Base-by-base conservation (phyloP, 2,797 vertebrate species). In the Chaunax sp. region DNA sequence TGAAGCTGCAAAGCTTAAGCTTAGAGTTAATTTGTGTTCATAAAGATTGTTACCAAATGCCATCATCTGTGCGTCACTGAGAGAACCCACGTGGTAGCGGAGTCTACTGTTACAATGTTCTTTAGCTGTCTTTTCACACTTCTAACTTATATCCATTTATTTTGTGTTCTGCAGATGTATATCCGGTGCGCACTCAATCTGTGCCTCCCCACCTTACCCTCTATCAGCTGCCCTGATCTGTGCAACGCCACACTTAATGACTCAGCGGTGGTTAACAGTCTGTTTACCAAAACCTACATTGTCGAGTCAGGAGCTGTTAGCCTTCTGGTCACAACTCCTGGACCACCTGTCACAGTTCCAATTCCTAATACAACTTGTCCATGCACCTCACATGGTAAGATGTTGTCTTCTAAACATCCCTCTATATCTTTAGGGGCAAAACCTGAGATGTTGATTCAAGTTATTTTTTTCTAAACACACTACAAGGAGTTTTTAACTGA, bases 151-250 rank as follows among this genome's bases (percentile, higher is more conserved):
- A 16, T 30, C 2, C 44, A 6, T 28, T 55, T 20, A 1, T 19
- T 55, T 51, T 47, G 9, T 83, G 22, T 35, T 65, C n/a, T 79
- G 20, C 81, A 93, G 92, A 81, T 93, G 82, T 92, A 78, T 19
- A 6, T 92, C 38, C 22, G 63, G 75, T 93, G 92, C 57, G 59
- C 45, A 4, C 75, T 93, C 7, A 82, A 87, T 35, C 79, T 94
- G 28, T 94, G 93, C 74, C 69, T 93, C 10, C 0, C 89, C 68
- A 86, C 76, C 14, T 13, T 50, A 23, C 70, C 85, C 13, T 87
- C 90, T 3, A 12, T 50, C 2, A 73, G 3, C 3, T 94, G 93
- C 45, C 84, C 89, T 0, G 35, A 79, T 1, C 56, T 79, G 23
- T 94, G 93, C 19, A 7, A 6, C 5, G 1, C 5, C 20, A 2